Conservation (phyloP, 2,113 vertebrate genomes). For the Ptychochromis oligacanthus region DNA sequence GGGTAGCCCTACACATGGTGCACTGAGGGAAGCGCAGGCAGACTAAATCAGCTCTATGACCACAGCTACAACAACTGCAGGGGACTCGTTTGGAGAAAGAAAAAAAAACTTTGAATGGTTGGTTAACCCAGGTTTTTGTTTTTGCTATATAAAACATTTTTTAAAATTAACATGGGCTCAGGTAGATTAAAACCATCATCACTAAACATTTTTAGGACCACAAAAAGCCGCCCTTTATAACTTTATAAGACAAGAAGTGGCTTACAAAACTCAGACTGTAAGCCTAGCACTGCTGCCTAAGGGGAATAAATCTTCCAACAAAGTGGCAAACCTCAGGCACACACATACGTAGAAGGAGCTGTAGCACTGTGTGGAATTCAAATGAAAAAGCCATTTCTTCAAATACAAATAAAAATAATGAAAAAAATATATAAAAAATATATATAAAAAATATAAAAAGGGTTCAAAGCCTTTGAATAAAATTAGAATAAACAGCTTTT, state of each 20-base stretch:
- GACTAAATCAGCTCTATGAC: background rate
- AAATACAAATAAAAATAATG: no score
- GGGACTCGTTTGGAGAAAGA: background rate
- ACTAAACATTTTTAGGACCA: background rate
- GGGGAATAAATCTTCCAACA: background rate
- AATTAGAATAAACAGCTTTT: no score
- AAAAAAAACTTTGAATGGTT: rapidly evolving
- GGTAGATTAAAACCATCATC: no score
- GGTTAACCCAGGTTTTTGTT: background rate
- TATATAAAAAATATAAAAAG: no score
- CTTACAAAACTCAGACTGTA: background rate
- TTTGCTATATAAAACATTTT: background rate
- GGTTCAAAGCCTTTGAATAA: no score
- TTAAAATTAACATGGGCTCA: no score
- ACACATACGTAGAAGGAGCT: background rate
- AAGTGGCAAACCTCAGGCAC: background rate
- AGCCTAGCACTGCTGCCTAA: background rate
- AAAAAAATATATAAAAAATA: no score
- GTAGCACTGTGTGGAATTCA: background rate
- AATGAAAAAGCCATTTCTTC: background rate
- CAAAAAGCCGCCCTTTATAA: background rate
- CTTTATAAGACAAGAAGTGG: background rate
- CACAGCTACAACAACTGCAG: background rate
- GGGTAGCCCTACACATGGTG: background rate
- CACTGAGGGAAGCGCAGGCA: background rate